These are phyloP conservation scores for Lapara coniferarum DNA, from an alignment of 2,888 invertebrate genomes.

Conservation along the genomic window DNA sequence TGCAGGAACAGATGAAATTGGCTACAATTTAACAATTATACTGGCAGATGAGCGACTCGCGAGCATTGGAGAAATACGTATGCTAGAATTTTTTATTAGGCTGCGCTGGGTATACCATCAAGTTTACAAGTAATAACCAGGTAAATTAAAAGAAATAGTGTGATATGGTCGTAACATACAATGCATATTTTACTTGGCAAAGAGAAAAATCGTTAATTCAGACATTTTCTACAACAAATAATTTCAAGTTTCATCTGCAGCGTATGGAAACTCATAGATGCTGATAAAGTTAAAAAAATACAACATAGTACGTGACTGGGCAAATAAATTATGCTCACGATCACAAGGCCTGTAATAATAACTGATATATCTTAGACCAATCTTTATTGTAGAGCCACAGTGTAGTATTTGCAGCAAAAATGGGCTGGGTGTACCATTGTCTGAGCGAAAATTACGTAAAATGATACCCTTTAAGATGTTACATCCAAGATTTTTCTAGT, in stretches of 20 bases:
- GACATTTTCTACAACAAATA: neutral
- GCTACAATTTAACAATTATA: too few relatives aligned
- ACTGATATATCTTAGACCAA: neutral
- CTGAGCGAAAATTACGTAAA: neutral
- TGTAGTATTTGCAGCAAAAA: neutral
- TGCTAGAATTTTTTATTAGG: too few relatives aligned
- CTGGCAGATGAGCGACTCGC: too few relatives aligned
- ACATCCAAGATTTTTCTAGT: too few relatives aligned
- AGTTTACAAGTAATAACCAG: neutral
- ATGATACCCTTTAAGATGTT: too few relatives aligned
- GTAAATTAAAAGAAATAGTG: too few relatives aligned
- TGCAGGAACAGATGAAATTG: too few relatives aligned
- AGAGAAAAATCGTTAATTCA: neutral
- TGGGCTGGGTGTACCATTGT: neutral
- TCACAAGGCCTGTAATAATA: neutral
- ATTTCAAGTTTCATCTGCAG: neutral
- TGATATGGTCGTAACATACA: too few relatives aligned
- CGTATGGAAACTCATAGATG: constrained; percentile 2
- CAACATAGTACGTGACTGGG: constrained; percentile 15
- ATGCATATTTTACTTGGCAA: too few relatives aligned
- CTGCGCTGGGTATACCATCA: too few relatives aligned
- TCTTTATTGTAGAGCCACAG: neutral
- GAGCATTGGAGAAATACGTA: too few relatives aligned
- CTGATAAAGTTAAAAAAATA: neutral
- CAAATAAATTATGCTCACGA: neutral